Evolutionary conservation across 2,888 invertebrate species (phyloP).

Genomic region (Frankliniella fusca): DNA sequence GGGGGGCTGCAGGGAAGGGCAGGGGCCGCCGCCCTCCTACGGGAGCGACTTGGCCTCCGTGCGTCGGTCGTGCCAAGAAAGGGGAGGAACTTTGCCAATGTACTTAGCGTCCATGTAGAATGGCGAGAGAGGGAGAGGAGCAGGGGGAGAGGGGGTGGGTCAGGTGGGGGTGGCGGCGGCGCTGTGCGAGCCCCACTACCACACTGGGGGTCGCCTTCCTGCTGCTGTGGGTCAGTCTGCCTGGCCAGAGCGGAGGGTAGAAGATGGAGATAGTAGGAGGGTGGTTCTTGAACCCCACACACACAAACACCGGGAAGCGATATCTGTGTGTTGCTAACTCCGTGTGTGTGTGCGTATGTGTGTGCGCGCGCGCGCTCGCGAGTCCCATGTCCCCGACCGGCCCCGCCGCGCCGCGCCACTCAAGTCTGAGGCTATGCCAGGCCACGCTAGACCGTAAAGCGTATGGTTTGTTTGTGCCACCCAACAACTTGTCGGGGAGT

Average conservation of each 20-base stretch:
- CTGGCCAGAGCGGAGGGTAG: no score
- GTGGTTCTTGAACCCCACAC: no score
- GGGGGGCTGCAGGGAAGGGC: no score
- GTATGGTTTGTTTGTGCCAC: neutral
- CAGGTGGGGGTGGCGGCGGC: neutral
- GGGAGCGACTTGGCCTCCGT: neutral
- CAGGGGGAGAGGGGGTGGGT: neutral
- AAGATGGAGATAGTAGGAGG: no score
- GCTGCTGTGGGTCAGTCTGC: no score
- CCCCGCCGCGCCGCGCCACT: no score
- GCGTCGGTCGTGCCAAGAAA: conserved; percentile 5
- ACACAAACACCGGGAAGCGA: no score
- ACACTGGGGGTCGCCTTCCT: no score
- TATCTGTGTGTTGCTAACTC: no score
- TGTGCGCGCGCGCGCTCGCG: no score
- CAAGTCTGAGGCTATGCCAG: neutral
- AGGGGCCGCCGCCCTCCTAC: neutral
- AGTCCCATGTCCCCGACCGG: no score
- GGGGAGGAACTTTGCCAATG: conserved; percentile 19
- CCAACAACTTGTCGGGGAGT: neutral
- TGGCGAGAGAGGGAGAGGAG: neutral
- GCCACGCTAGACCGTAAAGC: neutral
- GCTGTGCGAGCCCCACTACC: neutral
- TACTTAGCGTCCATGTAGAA: conserved; percentile 16
- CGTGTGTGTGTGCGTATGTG: no score